Percentiles rank a stretch among this genome's conserved stretches.
phyloP scores from a whole-genome alignment of 2,888 invertebrate genomes.

The Caenorhabditis afra region DNA sequence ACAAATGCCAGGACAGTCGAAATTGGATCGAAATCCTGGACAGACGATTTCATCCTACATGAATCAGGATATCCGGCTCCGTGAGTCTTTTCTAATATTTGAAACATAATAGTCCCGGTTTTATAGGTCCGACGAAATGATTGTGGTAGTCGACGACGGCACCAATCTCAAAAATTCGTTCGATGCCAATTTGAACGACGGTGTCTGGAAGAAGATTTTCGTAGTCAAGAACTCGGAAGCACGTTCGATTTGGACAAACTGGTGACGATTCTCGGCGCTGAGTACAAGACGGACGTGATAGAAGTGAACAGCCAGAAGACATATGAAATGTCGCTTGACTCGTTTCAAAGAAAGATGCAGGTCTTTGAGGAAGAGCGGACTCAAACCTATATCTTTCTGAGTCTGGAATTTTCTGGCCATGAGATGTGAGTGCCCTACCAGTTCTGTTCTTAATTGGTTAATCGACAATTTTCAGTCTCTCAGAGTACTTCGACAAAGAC shows the following conservation, averaged over 20 bases:
- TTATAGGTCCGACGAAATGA: too few relatives aligned
- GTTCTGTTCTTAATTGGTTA: neutral
- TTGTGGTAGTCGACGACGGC: too few relatives aligned
- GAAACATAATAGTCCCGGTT: too few relatives aligned
- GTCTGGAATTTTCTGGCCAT: neutral
- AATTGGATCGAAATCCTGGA: too few relatives aligned
- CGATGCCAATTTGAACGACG: neutral
- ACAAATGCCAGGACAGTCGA: too few relatives aligned
- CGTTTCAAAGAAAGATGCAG: slow-evolving; percentile 82
- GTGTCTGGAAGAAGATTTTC: neutral
- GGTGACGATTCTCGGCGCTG: slow-evolving; percentile 63
- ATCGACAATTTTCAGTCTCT: slow-evolving; percentile 59
- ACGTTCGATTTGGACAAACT: slow-evolving; percentile 66
- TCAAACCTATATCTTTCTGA: neutral
- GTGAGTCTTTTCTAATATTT: too few relatives aligned
- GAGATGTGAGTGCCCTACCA: neutral
- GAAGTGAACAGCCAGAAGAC: slow-evolving; percentile 88
- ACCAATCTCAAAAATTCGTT: too few relatives aligned
- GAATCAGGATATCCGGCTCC: too few relatives aligned
- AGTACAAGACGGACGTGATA: slow-evolving; percentile 65
- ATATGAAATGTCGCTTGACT: slow-evolving; percentile 88
- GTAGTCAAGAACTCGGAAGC: slow-evolving; percentile 60
- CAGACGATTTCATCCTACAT: too few relatives aligned
- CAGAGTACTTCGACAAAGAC: slow-evolving; percentile 87
- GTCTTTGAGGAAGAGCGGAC: neutral